Evolutionary conservation across 2,888 invertebrate species (phyloP), one percentile per base, ranked within the genome.

Genomic region (Xanthostigma xanthostigma): DNA sequence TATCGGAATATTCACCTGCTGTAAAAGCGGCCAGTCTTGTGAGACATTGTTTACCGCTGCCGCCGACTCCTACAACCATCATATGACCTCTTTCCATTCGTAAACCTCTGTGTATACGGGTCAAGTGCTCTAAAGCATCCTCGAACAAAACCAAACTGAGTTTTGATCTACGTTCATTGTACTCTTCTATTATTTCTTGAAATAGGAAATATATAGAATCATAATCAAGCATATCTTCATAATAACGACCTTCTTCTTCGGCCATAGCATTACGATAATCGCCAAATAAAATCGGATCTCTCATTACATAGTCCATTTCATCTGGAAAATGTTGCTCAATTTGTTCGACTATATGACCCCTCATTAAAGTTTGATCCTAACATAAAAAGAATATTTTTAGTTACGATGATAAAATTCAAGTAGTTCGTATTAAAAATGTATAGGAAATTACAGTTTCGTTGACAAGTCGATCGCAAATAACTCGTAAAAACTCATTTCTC

Each of bases 211-310:
- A 88, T n/a, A 90, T 79, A 0, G 91, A 89, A 57, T 90, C 85
- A 60, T 90, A 94, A 63, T 94, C 92, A 8, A 91, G 69, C 11
- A 94, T 69, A 62, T 94, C 93, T 61, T 94, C 93, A 59, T 94
- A 94, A 56, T 79, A 78, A 49, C 93, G 71, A 0, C 79, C 71
- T 56, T 89, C 89, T 0, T 78, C 78, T 59, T 89, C 87, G 53
- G 85, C 84, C 34, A 85, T 69, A 0, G 91, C 86, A 59, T 91
- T 92, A 41, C 91, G 74, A 59, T 85, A 93, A 62, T 94, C 93
- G 0, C 93, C 93, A 61, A 84, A 94, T 0, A 94, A 70, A 44
- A 91, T 60, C 0, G 94, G 94, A 66, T 93, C 84, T 11, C 87
- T 72, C 57, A 89, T 69, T 0, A 77, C 78, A 61, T 85, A 88